A percentile compares a stretch with the other conserved stretches of the same genome.
Evolutionary conservation across 2,888 invertebrate genomes (phyloP).

Genomic region (Thecocarcelia acutangulata): DNA sequence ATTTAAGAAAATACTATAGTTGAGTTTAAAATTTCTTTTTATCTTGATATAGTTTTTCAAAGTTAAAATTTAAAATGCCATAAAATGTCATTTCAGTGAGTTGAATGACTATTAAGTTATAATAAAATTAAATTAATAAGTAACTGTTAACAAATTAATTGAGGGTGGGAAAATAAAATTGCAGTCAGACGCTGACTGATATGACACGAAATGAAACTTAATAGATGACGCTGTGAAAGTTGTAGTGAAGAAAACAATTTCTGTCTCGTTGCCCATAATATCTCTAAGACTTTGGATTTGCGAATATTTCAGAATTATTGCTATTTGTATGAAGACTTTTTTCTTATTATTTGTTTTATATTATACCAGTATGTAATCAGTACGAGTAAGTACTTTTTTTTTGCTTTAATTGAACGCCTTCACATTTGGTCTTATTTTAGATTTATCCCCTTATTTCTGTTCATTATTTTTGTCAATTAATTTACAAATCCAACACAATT

Average conservation of each 20-base stretch:
- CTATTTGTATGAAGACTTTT: too few species aligned
- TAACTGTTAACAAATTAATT: conserved; percentile 7
- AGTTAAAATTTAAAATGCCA: conserved; percentile 11
- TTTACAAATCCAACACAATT: conserved; percentile 57
- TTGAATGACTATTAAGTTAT: conserved; percentile 1
- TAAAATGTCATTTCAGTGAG: conserved; percentile 7
- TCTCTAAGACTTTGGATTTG: too few species aligned
- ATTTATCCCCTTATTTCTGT: not conserved
- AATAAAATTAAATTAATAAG: conserved; percentile 17
- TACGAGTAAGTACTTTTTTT: not conserved
- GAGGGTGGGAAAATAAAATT: conserved; percentile 26
- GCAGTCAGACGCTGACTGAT: too few species aligned
- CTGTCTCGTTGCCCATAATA: not conserved
- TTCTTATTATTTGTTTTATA: too few species aligned
- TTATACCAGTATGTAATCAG: too few species aligned
- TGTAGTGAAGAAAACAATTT: not conserved
- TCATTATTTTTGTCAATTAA: conserved; percentile 40
- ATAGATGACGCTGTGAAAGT: not conserved
- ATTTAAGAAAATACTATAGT: not conserved
- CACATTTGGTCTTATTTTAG: conserved; percentile 23
- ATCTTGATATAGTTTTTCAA: not conserved
- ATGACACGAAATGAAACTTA: not conserved
- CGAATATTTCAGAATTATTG: too few species aligned
- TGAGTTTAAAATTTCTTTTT: conserved; percentile 10
- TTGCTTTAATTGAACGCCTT: conserved; percentile 38